These are phyloP conservation scores for Plotosus lineatus DNA, from an alignment of 2,113 vertebrate species.

Conservation along the genomic window DNA sequence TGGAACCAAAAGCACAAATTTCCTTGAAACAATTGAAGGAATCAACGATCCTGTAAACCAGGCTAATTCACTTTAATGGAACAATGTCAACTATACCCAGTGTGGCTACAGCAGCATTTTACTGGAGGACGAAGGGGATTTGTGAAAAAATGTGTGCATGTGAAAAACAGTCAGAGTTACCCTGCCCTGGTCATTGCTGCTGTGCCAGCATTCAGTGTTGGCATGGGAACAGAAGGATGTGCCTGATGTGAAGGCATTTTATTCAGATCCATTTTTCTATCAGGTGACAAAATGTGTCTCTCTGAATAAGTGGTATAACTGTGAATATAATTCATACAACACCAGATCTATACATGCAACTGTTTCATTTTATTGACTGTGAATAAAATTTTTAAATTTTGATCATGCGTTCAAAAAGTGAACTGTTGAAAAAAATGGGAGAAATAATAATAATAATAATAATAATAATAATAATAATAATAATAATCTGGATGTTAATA, in stretches of 20 bases:
- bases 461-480: no score
- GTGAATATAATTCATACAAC: neutral
- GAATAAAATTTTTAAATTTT: neutral
- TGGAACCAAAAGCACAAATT: constrained; percentile 51
- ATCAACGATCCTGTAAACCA: constrained; percentile 61
- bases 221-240: constrained; percentile 60
- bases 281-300: constrained; percentile 38
- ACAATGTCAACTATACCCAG: constrained; percentile 70
- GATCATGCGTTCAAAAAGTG: neutral
- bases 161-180: constrained; percentile 9
- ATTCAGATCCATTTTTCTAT: constrained; percentile 43
- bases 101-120: constrained; percentile 61
- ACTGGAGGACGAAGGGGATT: constrained; percentile 46
- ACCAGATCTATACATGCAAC: neutral
- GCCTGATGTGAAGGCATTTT: constrained; percentile 20
- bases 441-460: no score
- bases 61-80: constrained; percentile 70
- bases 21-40: constrained; percentile 26
- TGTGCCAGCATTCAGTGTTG: constrained; percentile 51
- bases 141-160: constrained; percentile 21
- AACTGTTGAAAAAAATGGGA: no score
- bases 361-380: neutral
- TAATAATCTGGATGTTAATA: no score
- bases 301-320: neutral
- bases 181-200: neutral